A percentile compares a stretch with the other conserved stretches of the same genome.
Conservation (phyloP, 2,113 vertebrate genomes). For the Erythrocercus mccallii region DNA sequence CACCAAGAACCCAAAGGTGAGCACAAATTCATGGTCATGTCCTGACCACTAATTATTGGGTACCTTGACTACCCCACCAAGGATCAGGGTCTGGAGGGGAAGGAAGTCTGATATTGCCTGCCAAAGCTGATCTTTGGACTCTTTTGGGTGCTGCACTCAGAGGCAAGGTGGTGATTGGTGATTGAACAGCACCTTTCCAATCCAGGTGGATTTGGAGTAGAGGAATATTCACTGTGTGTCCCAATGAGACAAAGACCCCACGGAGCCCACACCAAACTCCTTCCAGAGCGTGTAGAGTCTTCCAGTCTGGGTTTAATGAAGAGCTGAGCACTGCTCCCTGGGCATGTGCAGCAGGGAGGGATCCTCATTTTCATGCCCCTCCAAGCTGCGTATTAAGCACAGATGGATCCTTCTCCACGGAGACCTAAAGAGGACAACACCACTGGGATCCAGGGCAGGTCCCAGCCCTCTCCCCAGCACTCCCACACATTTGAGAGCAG, state of each 20-base stretch:
- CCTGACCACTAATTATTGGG: neutral
- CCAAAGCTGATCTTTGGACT: neutral
- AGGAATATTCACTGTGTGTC: rapidly evolving
- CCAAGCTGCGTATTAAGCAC: neutral
- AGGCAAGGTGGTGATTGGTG: rapidly evolving
- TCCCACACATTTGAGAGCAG: slow-evolving; percentile 48
- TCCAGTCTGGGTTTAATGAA: neutral
- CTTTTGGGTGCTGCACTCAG: neutral
- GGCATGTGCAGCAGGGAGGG: neutral
- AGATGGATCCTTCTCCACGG: neutral
- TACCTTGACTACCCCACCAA: neutral
- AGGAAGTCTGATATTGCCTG: neutral
- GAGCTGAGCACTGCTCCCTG: neutral
- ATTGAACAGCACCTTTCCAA: neutral
- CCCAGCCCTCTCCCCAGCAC: neutral
- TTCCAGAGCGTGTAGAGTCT: neutral
- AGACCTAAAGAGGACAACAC: neutral
- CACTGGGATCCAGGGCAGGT: neutral
- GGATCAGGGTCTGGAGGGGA: neutral
- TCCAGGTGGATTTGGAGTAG: neutral
- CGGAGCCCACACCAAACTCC: neutral
- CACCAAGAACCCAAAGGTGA: neutral
- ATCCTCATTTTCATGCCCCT: neutral
- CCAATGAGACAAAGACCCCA: neutral
- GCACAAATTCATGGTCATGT: neutral